A percentile compares a stretch with the other conserved stretches of the same genome.
Conservation (phyloP, 2,797 vertebrate species). For the Sciurus vulgaris region DNA sequence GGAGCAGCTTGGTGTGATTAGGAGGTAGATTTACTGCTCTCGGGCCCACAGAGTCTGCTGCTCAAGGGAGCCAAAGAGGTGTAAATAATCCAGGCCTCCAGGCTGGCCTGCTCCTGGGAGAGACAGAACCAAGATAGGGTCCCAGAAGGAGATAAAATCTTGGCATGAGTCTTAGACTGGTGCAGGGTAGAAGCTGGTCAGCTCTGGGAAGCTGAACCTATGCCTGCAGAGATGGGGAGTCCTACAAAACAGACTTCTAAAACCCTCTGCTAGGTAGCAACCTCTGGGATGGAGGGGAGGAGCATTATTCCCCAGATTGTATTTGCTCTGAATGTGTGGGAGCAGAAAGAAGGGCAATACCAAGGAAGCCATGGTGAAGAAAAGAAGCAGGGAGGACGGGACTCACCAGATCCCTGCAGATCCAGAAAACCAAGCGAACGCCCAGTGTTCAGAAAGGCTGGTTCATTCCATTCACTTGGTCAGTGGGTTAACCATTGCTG, state of each 20-base stretch:
- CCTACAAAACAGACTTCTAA: not conserved
- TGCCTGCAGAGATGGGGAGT: not conserved
- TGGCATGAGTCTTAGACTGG: constrained; percentile 4
- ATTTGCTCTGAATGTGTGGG: not conserved
- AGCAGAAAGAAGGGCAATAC: not conserved
- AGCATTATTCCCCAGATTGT: not conserved
- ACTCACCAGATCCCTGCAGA: not conserved
- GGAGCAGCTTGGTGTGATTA: constrained; percentile 74
- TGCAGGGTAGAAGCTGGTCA: not conserved
- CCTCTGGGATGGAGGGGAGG: not conserved
- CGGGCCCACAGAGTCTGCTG: constrained; percentile 69
- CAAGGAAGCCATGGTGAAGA: not conserved
- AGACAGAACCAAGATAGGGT: constrained; percentile 58
- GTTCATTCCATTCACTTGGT: not conserved
- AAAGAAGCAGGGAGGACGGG: not conserved
- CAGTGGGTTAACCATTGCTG: not conserved
- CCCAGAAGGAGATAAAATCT: constrained; percentile 67
- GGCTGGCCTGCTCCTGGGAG: constrained; percentile 65
- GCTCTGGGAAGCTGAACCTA: not conserved
- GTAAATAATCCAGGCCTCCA: constrained; percentile 82
- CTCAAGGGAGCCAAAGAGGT: constrained; percentile 72
- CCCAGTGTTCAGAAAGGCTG: not conserved
- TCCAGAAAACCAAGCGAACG: not conserved
- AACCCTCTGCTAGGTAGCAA: not conserved
- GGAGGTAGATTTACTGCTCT: constrained; percentile 82